Base-by-base conservation (phyloP, 2,888 invertebrate genomes). In the Polyploca ridens region DNA sequence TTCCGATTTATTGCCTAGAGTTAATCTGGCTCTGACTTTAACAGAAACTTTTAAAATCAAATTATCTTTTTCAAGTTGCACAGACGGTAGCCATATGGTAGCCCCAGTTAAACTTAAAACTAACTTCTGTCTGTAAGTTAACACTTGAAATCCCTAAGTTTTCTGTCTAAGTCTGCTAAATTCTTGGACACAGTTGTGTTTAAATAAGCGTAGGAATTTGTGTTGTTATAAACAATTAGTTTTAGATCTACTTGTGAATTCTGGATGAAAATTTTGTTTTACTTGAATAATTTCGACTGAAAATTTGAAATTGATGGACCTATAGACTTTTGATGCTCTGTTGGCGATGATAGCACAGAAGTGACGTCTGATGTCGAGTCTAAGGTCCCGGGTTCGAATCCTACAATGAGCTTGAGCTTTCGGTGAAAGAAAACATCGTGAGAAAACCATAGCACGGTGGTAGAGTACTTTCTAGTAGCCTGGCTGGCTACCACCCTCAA, bases 191-290 rank as follows among this genome's bases (percentile, higher is more conserved):
- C n/a, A 46, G n/a, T 46, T 46, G 49, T 49, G 46, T 46, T 46
- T 19, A 54, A 10, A 54, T 19, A 19, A n/a, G 54, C 54, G 54
- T 19, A 54, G 16, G 49, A 49, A 49, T n/a, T 14, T n/a, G n/a
- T 46, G n/a, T 46, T 54, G 54, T 54, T 54, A 19, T 19, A 19
- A 54, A 54, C 54, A 54, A 54, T 54, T 54, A 54, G 19, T 10
- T 19, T 54, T 19, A 10, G 3, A 3, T 54, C 54, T n/a, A 19
- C 16, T 16, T 54, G 54, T 19, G 19, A 54, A 44, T 44, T 44
- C n/a, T 46, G n/a, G 6, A 6, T 0, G n/a, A 46, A 19, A 19
- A 10, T 54, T 54, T 54, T 19, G 10, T 54, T 54, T 8, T 49
- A 49, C 7, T 19, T 1, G 19, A 54, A 54, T 49, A 49, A 49